A percentile compares a stretch with the other conserved stretches of the same genome.
These are phyloP conservation scores for Allygus modestus DNA, from an alignment of 2,888 invertebrate species.

Conservation along the genomic window DNA sequence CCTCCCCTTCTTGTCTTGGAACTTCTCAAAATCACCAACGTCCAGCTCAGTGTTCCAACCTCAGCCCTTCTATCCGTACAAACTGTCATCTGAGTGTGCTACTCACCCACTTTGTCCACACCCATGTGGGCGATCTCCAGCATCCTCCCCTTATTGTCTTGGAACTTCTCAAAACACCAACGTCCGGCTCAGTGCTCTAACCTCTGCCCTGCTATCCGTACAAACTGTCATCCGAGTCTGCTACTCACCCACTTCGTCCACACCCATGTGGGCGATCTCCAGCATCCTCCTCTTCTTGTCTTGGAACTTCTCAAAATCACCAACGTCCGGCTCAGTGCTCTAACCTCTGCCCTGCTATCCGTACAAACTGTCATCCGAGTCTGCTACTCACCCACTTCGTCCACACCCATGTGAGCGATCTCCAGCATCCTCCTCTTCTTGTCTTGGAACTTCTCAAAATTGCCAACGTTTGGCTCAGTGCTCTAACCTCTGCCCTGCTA, in stretches of 20 bases:
- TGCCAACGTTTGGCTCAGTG: too few relatives aligned
- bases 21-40: too few relatives aligned
- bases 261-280: slow-evolving; percentile 3
- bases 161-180: neutral
- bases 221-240: too few relatives aligned
- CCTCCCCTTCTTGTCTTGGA: too few relatives aligned
- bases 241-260: slow-evolving; percentile 7
- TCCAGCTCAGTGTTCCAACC: slow-evolving; percentile 8
- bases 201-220: slow-evolving; percentile 9
- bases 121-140: slow-evolving; percentile 15
- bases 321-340: neutral
- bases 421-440: too few relatives aligned
- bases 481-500: too few relatives aligned
- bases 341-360: slow-evolving; percentile 27
- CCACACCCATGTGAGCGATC: too few relatives aligned
- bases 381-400: too few relatives aligned
- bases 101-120: neutral
- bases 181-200: neutral
- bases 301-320: neutral
- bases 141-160: neutral
- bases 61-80: slow-evolving; percentile 8
- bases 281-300: slow-evolving; percentile 1
- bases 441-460: too few relatives aligned
- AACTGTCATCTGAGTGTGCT: too few relatives aligned
- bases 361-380: too few relatives aligned